These are phyloP conservation scores for Leucophenga varia DNA, from an alignment of 1,140 invertebrate species.

Conservation along the genomic window DNA sequence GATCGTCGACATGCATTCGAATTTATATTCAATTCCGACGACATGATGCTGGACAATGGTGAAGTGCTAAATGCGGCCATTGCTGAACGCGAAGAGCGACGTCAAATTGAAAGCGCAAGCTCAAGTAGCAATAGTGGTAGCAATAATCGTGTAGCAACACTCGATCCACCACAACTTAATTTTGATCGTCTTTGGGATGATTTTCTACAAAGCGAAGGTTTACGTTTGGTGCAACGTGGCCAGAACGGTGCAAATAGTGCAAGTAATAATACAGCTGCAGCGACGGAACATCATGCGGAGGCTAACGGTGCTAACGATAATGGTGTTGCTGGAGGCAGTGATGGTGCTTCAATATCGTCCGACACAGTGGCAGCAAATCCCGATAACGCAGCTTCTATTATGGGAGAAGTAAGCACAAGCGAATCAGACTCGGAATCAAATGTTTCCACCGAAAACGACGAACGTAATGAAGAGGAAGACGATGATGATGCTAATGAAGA, in stretches of 20 bases:
- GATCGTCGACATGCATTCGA: constrained; percentile 46
- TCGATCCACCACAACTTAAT: constrained; percentile 36
- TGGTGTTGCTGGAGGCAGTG: constrained; percentile 58
- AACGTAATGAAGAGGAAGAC: constrained; percentile 54
- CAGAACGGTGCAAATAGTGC: constrained; percentile 8
- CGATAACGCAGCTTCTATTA: constrained; percentile 29
- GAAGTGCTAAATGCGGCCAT: constrained; percentile 15
- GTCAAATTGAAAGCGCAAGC: constrained; percentile 1
- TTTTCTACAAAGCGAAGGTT: constrained; percentile 44
- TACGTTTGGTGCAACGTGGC: constrained; percentile 32
- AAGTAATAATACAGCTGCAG: neutral
- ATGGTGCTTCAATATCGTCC: constrained; percentile 34
- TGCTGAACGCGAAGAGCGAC: constrained; percentile 25
- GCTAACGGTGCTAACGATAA: constrained; percentile 13
- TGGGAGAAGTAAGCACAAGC: constrained; percentile 41
- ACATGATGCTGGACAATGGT: constrained; percentile 38
- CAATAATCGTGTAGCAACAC: neutral
- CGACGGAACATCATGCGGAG: neutral
- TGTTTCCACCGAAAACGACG: constrained; percentile 58
- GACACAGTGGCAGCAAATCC: constrained; percentile 17
- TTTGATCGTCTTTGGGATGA: constrained; percentile 50
- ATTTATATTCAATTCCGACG: constrained; percentile 47
- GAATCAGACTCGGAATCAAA: constrained; percentile 48
- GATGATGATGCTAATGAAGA: constrained; percentile 28
- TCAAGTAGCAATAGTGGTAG: constrained; percentile 7